Base-by-base conservation (phyloP, 2,113 vertebrate species). In the Sphyrna mokarran region DNA sequence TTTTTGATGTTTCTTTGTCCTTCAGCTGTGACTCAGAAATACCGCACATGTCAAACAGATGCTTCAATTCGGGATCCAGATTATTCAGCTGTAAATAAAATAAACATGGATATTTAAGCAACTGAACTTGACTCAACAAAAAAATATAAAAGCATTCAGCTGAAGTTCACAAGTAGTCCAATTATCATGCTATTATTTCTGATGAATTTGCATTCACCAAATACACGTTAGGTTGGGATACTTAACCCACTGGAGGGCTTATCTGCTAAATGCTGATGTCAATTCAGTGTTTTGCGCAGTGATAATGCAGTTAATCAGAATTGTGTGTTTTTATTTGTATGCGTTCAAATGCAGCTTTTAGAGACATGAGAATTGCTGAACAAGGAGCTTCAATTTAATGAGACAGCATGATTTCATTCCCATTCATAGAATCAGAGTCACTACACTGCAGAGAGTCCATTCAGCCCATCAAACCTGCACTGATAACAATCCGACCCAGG, bases 21-120 rank as follows among this genome's bases (percentile, higher is more conserved):
- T 99, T 99, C 94, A 99, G 98, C 18, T 99, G 99, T 95, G 98
- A 99, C 96, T 99, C 99, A 1, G 99, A 99, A 97, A 99, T 99
- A 96, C 99, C 99, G 96, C 99, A 99, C 97, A 99, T 94, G 98
- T 99, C 99, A 95, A 99, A 99, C 78, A 99, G 98, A 96, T 99
- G 99, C 97, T 99, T 99, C 96, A 99, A 97, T 96, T 99, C 99
- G 0, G 99, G 99, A 97, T 99, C 99, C 97, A 99, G 97, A 97
- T 99, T 99, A 97, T 99, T 99, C 95, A 99, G 97, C 99, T 99
- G 97, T 1, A 89, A 95, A 43, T 48, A 69, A 86, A 72, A 95
- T 26, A 11, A 94, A 11, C 22, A 48, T 7, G 69, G 69, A 48
- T 76, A 54, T 70, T 94, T 72, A 33, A 20, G 89, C 89, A 68